These are phyloP conservation scores for Odocoileus virginianus DNA, from an alignment of 2,113 vertebrate species.

Conservation along the genomic window DNA sequence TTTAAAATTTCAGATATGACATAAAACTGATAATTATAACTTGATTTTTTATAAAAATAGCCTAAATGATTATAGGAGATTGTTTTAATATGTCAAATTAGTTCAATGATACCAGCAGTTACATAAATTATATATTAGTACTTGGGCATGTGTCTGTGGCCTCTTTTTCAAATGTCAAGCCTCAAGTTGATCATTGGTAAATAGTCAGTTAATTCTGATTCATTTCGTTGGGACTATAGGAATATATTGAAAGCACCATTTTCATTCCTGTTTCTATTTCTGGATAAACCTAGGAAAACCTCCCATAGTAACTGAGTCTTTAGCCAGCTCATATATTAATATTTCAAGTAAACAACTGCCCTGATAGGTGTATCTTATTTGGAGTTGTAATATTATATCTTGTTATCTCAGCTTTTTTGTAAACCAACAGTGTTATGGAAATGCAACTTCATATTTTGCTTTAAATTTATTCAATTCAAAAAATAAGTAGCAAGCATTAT, in stretches of 20 bases:
- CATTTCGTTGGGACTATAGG: fast-evolving
- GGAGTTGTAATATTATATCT: not conserved
- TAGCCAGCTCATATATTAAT: not conserved
- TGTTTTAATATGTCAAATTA: not conserved
- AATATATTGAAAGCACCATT: not conserved
- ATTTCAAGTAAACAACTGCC: not conserved
- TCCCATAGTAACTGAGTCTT: not conserved
- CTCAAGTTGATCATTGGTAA: not conserved
- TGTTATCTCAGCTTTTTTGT: not conserved
- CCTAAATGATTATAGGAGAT: not conserved
- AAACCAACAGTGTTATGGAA: not conserved
- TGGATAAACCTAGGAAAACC: not conserved
- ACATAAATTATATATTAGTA: not conserved
- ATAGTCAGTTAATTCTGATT: not conserved
- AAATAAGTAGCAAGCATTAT: not conserved
- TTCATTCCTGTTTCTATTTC: not conserved
- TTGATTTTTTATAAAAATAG: not conserved
- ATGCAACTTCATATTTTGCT: not conserved
- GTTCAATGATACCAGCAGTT: not conserved
- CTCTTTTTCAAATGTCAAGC: not conserved
- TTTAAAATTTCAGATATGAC: not conserved
- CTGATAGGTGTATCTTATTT: not conserved
- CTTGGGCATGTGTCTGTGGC: not conserved
- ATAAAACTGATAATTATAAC: not conserved
- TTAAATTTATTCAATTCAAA: not conserved